Evolutionary conservation across 1,140 invertebrate species (phyloP), one percentile per base, ranked within the genome.

Genomic region (Pogonus chalceus): DNA sequence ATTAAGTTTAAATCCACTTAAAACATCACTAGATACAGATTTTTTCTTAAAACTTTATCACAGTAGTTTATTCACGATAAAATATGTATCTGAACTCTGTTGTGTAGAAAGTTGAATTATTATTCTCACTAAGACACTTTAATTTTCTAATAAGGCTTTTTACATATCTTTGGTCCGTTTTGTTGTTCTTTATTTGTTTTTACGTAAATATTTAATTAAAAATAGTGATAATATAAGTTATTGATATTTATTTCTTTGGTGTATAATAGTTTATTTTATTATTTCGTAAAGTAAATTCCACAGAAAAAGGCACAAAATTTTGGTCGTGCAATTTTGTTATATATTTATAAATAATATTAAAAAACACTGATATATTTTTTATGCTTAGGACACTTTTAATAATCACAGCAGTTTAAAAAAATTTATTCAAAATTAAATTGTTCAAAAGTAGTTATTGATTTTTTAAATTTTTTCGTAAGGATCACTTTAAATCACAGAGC

Each of bases 1-100:
- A 46, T 47, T 54, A 54, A 47, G 52, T 54, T 35, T 48, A 54
- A 48, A 54, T 48, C 46, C 35, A n/a, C n/a, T n/a, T n/a, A n/a
- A n/a, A n/a, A n/a, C n/a, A n/a, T n/a, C n/a, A n/a, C n/a, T n/a
- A n/a, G n/a, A n/a, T n/a, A n/a, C n/a, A n/a, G n/a, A n/a, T n/a
- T n/a, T n/a, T n/a, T n/a, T n/a, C n/a, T n/a, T n/a, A n/a, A n/a
- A n/a, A n/a, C n/a, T n/a, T n/a, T n/a, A n/a, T n/a, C n/a, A n/a
- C n/a, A n/a, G n/a, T n/a, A n/a, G n/a, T n/a, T n/a, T n/a, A n/a
- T n/a, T n/a, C n/a, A n/a, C n/a, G n/a, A n/a, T n/a, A n/a, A n/a
- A n/a, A n/a, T n/a, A n/a, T n/a, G n/a, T n/a, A n/a, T n/a, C n/a
- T n/a, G n/a, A n/a, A n/a, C n/a, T n/a, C n/a, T n/a, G n/a, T n/a